These are phyloP conservation scores for Trachops cirrhosus DNA, from an alignment of 2,797 vertebrate species.

Conservation along the genomic window DNA sequence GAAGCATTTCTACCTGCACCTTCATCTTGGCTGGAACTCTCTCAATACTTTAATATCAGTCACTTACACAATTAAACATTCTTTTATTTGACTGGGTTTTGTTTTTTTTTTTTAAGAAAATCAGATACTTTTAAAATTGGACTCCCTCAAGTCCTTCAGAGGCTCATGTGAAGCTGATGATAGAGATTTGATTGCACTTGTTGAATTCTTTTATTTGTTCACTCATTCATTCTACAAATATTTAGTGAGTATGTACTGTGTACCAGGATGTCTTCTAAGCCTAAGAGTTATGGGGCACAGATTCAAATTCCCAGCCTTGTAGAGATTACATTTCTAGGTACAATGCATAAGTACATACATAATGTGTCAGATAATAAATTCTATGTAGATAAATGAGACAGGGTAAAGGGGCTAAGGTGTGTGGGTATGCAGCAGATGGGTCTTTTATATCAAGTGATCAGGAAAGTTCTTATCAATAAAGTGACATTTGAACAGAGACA, in stretches of 20 bases:
- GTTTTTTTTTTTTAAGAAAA: not conserved
- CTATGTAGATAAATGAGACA: not conserved
- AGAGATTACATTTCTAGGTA: not conserved
- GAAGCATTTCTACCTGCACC: too few relatives aligned
- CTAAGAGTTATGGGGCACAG: not conserved
- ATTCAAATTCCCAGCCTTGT: not conserved
- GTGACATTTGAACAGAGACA: not conserved
- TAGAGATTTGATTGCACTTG: not conserved
- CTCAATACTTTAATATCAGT: not conserved
- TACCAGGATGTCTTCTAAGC: not conserved
- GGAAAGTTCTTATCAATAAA: not conserved
- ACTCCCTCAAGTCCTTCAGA: not conserved
- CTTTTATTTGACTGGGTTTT: not conserved
- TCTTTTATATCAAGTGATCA: not conserved
- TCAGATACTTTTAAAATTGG: conserved; percentile 13
- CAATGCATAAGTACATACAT: not conserved
- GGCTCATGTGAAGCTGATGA: not conserved
- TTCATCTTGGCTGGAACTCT: too few relatives aligned
- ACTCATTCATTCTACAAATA: not conserved
- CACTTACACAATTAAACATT: not conserved
- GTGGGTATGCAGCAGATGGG: rapidly evolving
- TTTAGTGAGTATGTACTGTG: not conserved
- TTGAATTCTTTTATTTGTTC: not conserved
- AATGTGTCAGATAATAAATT: not conserved
- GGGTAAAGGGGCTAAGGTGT: not conserved